Percentiles rank a stretch among this genome's conserved stretches.
Evolutionary conservation across 2,797 vertebrate species (phyloP).

Genomic region (Takifugu rubripes): DNA sequence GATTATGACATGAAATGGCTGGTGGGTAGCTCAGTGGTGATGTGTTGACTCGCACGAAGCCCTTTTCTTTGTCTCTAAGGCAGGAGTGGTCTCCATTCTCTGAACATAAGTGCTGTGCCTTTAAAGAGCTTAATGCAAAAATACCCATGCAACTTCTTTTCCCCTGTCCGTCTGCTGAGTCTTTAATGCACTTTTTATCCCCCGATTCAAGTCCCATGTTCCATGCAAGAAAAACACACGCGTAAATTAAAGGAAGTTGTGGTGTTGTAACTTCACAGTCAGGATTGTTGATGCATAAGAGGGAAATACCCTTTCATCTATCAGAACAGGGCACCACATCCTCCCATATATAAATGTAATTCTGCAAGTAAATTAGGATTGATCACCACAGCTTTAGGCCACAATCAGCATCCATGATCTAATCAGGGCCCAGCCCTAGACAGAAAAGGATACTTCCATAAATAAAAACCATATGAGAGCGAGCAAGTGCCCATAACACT

Average conservation of each 20-base stretch:
- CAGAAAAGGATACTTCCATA: conserved; percentile 77
- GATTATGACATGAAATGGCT: conserved; percentile 65
- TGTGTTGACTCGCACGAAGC: conserved; percentile 58
- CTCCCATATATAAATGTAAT: conserved; percentile 77
- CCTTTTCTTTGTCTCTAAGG: conserved; percentile 47
- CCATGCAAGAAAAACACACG: conserved; percentile 21
- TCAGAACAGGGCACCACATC: conserved; percentile 69
- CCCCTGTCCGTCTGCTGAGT: conserved; percentile 21
- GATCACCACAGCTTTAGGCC: conserved; percentile 75
- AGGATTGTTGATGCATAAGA: conserved; percentile 50
- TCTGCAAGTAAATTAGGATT: conserved; percentile 77
- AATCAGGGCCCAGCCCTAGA: conserved; percentile 68
- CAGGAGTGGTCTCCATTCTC: conserved; percentile 52
- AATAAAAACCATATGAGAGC: conserved; percentile 79
- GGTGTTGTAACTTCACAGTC: conserved; percentile 6
- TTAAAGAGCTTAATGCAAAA: conserved; percentile 37
- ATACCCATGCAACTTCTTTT: conserved; percentile 31
- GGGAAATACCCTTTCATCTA: conserved; percentile 66
- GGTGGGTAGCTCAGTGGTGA: conserved; percentile 45
- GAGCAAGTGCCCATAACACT: conserved; percentile 71
- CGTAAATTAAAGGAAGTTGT: conserved; percentile 11
- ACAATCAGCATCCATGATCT: conserved; percentile 76
- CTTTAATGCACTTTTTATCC: conserved; percentile 38
- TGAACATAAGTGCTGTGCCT: conserved; percentile 39
- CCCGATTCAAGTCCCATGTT: conserved; percentile 12